Percentiles rank a stretch among this genome's conserved stretches.
Conservation (phyloP, 2,113 vertebrate genomes). For the Picathartes gymnocephalus region DNA sequence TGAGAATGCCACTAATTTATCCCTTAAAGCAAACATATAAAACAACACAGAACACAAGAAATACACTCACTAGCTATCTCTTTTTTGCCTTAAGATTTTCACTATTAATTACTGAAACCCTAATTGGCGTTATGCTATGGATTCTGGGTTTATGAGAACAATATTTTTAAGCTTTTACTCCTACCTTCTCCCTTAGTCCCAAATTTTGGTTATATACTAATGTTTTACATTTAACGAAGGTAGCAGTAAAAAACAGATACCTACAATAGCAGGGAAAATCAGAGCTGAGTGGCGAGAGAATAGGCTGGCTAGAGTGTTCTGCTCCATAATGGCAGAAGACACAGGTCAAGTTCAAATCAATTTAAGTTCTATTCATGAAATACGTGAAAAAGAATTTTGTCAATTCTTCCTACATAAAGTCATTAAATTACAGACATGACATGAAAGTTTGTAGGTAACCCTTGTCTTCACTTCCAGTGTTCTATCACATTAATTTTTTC, state of each 20-base stretch:
- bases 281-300: neutral
- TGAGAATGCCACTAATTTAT: slow-evolving; percentile 47
- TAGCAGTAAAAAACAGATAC: neutral
- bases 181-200: neutral
- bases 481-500: neutral
- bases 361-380: slow-evolving; percentile 12
- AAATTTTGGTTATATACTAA: neutral
- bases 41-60: slow-evolving; percentile 5
- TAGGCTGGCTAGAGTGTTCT: neutral
- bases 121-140: neutral
- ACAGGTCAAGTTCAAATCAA: neutral
- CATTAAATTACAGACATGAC: neutral
- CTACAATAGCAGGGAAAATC: neutral
- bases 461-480: neutral
- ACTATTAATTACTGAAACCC: neutral
- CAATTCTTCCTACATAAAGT: neutral
- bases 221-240: neutral
- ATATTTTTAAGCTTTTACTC: neutral
- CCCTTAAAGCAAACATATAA: slow-evolving; percentile 59
- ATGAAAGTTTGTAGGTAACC: neutral
- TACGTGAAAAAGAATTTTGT: neutral
- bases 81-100: slow-evolving; percentile 16
- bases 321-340: neutral
- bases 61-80: neutral
- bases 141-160: neutral